Evolutionary conservation across 2,113 vertebrate species (phyloP), one percentile per base, ranked within the genome.

Genomic region (Apodemus speciosus): DNA sequence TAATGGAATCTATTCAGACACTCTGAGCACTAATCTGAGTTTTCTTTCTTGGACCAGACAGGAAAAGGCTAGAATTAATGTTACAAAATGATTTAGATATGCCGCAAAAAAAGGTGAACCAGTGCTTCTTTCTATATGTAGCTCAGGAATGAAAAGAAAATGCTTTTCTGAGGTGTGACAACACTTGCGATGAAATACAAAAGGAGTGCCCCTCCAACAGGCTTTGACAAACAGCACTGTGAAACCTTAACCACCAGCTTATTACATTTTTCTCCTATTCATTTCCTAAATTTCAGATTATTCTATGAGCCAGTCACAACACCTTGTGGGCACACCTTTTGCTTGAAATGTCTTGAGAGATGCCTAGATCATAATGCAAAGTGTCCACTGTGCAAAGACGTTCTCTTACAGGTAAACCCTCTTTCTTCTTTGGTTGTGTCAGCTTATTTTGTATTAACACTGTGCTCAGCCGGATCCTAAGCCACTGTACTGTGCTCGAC

Each of bases 231-330:
- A 81, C 88, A 87, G 38, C 86, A 58, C 62, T 88, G 13, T 86
- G 46, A 88, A 94, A 85, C 9, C 27, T 91, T 94, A 95, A 81
- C 66, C 11, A 8, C 43, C 32, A 93, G 68, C 85, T 92, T 71
- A 94, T 75, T 92, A 69, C 21, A 80, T 2, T 92, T 94, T 89
- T 97, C 75, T 97, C 81, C 93, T 64, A 27, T 96, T 96, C 93
- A 85, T 62, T 94, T 97, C 93, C 88, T 97, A 80, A 92, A 90
- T 97, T 97, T 69, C 97, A 99, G 99, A 96, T 98, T 99, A 88
- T 99, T 99, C 97, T 99, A 99, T 71, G 99, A 99, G 97, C 99
- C 99, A 25, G 99, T 99, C 93, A 99, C 99, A 58, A 99, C 99
- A 25, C 98, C 99, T 1, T 99, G 99, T 86, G 99, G 99, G 15